These are phyloP conservation scores for Odocoileus hemionus DNA, from an alignment of 2,113 vertebrate genomes.

Conservation along the genomic window DNA sequence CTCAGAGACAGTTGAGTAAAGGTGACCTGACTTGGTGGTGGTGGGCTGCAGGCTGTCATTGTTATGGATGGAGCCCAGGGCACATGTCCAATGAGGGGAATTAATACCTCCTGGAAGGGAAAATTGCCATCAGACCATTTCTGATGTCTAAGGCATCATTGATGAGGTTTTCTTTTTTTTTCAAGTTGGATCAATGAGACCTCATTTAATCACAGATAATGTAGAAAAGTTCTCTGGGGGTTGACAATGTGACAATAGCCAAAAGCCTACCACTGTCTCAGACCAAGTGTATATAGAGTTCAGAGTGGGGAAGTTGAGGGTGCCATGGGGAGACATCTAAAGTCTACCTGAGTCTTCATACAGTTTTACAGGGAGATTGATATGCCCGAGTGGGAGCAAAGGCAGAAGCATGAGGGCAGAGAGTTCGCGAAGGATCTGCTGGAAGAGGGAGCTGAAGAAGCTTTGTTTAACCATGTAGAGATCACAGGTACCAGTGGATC, in stretches of 20 bases:
- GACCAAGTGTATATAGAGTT: not conserved
- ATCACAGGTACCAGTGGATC: not conserved
- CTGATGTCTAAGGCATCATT: not conserved
- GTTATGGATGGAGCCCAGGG: fast-evolving
- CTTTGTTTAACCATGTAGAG: not conserved
- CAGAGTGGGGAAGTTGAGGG: not conserved
- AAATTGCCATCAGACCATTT: not conserved
- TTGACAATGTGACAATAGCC: not conserved
- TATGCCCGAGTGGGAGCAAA: fast-evolving
- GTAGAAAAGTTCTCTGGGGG: not conserved
- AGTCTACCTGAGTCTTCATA: not conserved
- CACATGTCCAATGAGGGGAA: not conserved
- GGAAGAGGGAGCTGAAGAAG: not conserved
- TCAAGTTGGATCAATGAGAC: not conserved
- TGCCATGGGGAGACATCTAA: not conserved
- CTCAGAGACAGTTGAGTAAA: not conserved
- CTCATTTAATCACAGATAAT: not conserved
- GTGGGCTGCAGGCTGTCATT: not conserved
- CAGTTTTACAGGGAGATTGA: not conserved
- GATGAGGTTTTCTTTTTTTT: not conserved
- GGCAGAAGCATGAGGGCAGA: not conserved
- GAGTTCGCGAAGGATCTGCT: not conserved
- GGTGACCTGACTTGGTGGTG: not conserved
- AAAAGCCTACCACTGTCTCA: not conserved
- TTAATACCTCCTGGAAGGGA: not conserved